Percentiles rank a stretch among this genome's conserved stretches.
Conservation (phyloP, 2,888 invertebrate species). For the Cryptus armator region DNA sequence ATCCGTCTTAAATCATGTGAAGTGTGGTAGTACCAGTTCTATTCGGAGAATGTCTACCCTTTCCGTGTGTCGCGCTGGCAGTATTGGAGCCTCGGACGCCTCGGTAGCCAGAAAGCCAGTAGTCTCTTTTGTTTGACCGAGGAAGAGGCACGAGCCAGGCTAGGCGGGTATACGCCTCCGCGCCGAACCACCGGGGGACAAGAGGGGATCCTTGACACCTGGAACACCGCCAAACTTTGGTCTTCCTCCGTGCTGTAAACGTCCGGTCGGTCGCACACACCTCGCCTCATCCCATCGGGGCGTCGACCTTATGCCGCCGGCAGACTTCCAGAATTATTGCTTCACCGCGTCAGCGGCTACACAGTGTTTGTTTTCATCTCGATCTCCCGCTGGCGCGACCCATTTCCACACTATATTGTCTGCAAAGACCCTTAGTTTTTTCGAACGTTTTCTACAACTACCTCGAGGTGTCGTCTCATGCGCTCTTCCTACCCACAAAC, state of each 20-base stretch:
- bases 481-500: background rate
- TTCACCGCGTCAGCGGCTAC: conserved; percentile 80
- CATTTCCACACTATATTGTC: conserved; percentile 19
- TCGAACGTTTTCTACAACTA: background rate
- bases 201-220: conserved; percentile 82
- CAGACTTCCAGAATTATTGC: conserved; percentile 83
- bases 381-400: conserved; percentile 56
- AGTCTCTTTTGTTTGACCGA: conserved; percentile 71
- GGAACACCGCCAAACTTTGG: conserved; percentile 81
- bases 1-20: conserved; percentile 62
- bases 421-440: conserved; percentile 11
- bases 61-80: conserved; percentile 34
- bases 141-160: conserved; percentile 71
- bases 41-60: conserved; percentile 7
- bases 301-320: conserved; percentile 82
- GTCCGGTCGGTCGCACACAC: conserved; percentile 29
- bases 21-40: conserved; percentile 19
- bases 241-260: conserved; percentile 54
- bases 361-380: conserved; percentile 81
- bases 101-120: conserved; percentile 51
- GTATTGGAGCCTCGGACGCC: conserved; percentile 56
- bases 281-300: conserved; percentile 68
- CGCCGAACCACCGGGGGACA: conserved; percentile 61
- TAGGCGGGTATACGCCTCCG: conserved; percentile 74
- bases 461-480: background rate